Evolutionary conservation across 2,797 vertebrate species (phyloP).

Genomic region (Brachyrhaphis roseni): DNA sequence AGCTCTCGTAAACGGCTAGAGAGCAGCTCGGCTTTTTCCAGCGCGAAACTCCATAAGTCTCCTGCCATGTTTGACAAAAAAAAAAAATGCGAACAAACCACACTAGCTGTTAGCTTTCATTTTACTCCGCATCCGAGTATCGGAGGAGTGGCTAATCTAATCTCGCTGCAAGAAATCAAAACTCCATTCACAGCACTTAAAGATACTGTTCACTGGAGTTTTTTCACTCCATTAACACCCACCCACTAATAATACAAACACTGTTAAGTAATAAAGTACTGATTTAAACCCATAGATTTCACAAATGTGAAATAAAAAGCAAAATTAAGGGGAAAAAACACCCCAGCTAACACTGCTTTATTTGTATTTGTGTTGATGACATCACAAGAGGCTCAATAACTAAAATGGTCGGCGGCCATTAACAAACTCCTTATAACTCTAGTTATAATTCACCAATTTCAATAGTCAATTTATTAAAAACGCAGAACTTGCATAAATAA

Average conservation of each 20-base stretch:
- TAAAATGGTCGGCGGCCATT: not conserved
- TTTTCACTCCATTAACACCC: not conserved
- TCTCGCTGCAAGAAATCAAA: slow-evolving; percentile 16
- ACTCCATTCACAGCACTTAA: not conserved
- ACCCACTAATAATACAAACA: not conserved
- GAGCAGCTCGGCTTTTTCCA: slow-evolving; percentile 87
- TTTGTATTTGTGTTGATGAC: not conserved
- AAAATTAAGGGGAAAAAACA: not conserved
- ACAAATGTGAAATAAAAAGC: not conserved
- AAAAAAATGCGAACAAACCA: slow-evolving; percentile 19
- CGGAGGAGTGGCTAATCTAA: slow-evolving; percentile 71
- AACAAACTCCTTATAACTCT: not conserved
- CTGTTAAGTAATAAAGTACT: not conserved
- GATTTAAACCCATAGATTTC: not conserved
- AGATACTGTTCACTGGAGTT: not conserved
- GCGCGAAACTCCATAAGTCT: slow-evolving; percentile 81
- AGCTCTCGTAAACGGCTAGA: slow-evolving; percentile 85
- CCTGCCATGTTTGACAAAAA: slow-evolving; percentile 79
- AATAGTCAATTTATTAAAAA: not conserved
- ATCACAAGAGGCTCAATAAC: not conserved
- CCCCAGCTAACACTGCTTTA: not conserved
- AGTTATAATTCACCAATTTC: not conserved
- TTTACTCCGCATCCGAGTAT: slow-evolving; percentile 45
- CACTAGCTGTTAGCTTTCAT: slow-evolving; percentile 54
- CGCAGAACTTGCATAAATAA: not conserved